phyloP scores from a whole-genome alignment of 2,888 invertebrate species.

The Hydropsyche betteni region DNA sequence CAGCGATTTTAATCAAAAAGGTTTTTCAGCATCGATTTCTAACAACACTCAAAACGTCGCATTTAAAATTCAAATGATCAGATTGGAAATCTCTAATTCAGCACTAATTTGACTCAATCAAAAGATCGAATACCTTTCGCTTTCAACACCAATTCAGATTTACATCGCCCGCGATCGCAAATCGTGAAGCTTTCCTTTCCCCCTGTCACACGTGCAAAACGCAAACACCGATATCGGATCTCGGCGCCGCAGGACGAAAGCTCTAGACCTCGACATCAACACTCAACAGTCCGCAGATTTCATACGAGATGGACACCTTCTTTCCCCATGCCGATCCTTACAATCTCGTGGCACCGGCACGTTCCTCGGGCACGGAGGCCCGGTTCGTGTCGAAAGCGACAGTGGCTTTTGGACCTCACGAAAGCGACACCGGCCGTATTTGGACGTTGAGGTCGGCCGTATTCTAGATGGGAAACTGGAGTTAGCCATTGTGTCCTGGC shows the following conservation, averaged over 20 bases:
- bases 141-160: neutral
- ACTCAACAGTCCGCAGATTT: no score
- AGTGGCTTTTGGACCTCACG: neutral
- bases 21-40: no score
- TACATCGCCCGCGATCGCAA: neutral
- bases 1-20: no score
- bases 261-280: no score
- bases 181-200: neutral
- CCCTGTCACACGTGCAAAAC: neutral
- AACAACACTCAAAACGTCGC: no score
- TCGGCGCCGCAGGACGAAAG: no score
- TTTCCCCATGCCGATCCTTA: neutral
- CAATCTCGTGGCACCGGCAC: neutral
- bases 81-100: no score
- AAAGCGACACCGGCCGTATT: conserved; percentile 4
- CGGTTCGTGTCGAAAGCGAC: conserved; percentile 19
- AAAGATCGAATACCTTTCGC: no score
- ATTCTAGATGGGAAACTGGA: conserved; percentile 14
- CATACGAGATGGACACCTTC: neutral
- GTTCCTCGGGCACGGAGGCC: neutral
- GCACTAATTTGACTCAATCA: no score
- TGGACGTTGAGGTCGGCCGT: conserved; percentile 12
- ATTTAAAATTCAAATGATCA: no score
- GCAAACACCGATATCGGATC: neutral
- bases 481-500: neutral